Evolutionary conservation across 2,888 invertebrate genomes (phyloP).

Genomic region (Nasonovia ribisnigri): DNA sequence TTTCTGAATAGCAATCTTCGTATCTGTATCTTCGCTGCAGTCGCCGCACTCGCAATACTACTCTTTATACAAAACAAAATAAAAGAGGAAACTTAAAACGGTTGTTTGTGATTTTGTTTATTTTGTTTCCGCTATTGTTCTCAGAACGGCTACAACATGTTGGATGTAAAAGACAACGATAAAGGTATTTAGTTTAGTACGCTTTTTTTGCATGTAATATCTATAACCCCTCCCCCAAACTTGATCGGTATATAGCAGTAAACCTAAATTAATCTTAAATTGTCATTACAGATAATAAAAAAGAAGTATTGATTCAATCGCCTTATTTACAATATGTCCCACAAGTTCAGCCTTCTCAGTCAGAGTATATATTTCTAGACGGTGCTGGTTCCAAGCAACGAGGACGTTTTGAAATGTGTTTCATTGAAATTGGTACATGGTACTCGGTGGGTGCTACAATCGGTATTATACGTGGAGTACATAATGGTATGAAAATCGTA

Average conservation of each 20-base stretch:
- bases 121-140: neutral
- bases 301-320: slow-evolving; percentile 65
- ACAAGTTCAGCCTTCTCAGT: slow-evolving; percentile 81
- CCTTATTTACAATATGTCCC: slow-evolving; percentile 96
- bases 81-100: neutral
- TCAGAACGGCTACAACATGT: neutral
- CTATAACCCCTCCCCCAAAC: neutral
- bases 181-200: slow-evolving; percentile 32
- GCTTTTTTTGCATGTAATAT: neutral
- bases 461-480: slow-evolving; percentile 88
- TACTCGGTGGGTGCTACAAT: slow-evolving; percentile 89
- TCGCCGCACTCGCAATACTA: neutral
- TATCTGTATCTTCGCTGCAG: neutral
- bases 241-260: neutral
- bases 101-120: neutral
- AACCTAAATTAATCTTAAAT: neutral
- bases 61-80: neutral
- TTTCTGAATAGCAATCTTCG: neutral
- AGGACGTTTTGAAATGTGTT: slow-evolving; percentile 93
- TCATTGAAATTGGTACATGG: slow-evolving; percentile 93
- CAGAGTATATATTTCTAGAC: slow-evolving; percentile 95
- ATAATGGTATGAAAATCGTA: slow-evolving; percentile 88
- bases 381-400: slow-evolving; percentile 86
- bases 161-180: neutral
- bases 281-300: neutral